A percentile compares a stretch with the other conserved stretches of the same genome.
Evolutionary conservation across 1,140 invertebrate genomes (phyloP).

Genomic region (Bactericera cockerelli): DNA sequence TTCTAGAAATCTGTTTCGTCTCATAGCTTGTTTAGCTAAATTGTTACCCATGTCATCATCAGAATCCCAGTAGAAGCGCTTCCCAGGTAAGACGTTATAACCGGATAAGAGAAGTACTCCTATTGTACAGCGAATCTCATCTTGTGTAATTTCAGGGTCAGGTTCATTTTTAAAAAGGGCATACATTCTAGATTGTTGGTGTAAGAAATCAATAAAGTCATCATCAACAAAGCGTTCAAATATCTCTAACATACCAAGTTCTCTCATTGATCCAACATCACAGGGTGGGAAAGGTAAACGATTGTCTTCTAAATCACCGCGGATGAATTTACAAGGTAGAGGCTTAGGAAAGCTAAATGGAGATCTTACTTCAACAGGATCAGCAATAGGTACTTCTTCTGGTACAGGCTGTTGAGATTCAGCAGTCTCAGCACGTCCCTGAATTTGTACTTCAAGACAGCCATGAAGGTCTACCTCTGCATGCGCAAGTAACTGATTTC

Average conservation of each 20-base stretch:
- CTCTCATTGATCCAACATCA: background rate
- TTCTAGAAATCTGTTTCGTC: background rate
- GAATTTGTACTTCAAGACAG: no score
- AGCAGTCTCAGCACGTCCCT: no score
- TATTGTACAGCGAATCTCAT: no score
- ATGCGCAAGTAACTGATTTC: no score
- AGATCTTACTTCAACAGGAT: no score
- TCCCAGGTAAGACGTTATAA: background rate
- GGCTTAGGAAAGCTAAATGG: background rate
- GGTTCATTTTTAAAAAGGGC: background rate
- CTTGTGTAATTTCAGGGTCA: no score
- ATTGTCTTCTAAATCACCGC: background rate
- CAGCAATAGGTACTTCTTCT: no score
- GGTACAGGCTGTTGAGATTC: no score
- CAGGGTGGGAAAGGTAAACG: background rate
- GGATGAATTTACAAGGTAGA: background rate
- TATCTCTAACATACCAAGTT: no score
- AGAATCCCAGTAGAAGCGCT: background rate
- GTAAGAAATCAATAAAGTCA: background rate
- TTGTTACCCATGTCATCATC: background rate
- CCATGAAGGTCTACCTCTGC: no score
- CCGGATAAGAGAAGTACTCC: background rate
- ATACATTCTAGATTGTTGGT: background rate
- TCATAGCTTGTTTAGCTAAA: no score
- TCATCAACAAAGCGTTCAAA: background rate